These are phyloP conservation scores for Trichogramma evanescens DNA, from an alignment of 2,888 invertebrate species.

Conservation along the genomic window DNA sequence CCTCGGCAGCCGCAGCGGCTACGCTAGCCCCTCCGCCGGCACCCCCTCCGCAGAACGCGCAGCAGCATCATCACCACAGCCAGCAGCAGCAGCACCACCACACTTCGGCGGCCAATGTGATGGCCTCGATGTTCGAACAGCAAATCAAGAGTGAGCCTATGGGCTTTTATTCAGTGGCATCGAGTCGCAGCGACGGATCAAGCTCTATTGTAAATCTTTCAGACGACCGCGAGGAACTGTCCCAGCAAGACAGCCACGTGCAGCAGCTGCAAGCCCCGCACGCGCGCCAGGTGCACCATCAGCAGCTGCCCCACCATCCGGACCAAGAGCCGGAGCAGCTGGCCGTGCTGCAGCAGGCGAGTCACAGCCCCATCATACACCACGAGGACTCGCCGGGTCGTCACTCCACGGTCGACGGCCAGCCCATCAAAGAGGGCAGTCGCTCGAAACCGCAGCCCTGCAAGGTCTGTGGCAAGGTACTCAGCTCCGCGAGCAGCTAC, in stretches of 20 bases:
- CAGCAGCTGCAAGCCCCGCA: constrained; percentile 41
- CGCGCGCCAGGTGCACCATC: constrained; percentile 31
- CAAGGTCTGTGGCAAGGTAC: constrained; percentile 70
- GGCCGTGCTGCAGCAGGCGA: constrained; percentile 24
- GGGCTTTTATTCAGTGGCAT: constrained; percentile 53
- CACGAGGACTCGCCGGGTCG: constrained; percentile 28
- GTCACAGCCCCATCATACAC: constrained; percentile 20
- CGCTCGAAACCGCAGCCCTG: constrained; percentile 68
- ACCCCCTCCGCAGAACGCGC: constrained; percentile 34
- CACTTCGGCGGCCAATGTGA: constrained; percentile 37
- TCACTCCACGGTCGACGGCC: constrained; percentile 41
- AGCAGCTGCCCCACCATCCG: constrained; percentile 46
- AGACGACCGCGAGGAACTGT: constrained; percentile 43
- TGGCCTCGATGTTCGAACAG: constrained; percentile 60
- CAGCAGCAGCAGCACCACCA: constrained; percentile 33
- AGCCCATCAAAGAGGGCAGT: constrained; percentile 46
- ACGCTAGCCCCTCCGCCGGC: constrained; percentile 31
- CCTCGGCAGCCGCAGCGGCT: constrained; percentile 31
- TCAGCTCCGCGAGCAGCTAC: constrained; percentile 71
- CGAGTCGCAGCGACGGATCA: constrained; percentile 45
- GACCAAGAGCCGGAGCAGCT: constrained; percentile 45
- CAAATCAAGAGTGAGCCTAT: constrained; percentile 66
- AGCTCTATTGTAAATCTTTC: constrained; percentile 46
- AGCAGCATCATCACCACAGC: constrained; percentile 29
- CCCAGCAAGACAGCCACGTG: constrained; percentile 41